phyloP scores from a whole-genome alignment of 2,113 vertebrate species.

The Edolisoma coerulescens region DNA sequence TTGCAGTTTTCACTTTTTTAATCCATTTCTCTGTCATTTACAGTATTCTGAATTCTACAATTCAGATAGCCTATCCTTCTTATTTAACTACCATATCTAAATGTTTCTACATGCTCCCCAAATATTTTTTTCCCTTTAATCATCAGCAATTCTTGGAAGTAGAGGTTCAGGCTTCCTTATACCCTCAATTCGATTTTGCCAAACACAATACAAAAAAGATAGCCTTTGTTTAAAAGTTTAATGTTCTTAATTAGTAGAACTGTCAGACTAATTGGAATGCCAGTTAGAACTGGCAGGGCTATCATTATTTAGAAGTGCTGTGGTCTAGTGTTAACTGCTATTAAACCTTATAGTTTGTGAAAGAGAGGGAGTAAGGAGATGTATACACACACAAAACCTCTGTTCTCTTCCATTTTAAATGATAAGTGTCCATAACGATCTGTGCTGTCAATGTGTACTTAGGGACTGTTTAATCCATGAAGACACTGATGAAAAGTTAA shows the following conservation, averaged over 20 bases:
- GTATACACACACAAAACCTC: constrained; percentile 12
- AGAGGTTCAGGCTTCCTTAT: not conserved
- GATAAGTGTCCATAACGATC: constrained; percentile 57
- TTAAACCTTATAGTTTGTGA: constrained; percentile 75
- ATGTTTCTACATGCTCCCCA: not conserved
- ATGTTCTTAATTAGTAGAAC: constrained; percentile 78
- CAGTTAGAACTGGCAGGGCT: constrained; percentile 78
- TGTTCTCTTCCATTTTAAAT: constrained; percentile 39
- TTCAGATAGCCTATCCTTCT: not conserved
- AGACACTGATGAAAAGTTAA: not conserved
- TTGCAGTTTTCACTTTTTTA: not conserved
- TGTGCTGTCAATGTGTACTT: not conserved
- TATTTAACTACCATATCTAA: not conserved
- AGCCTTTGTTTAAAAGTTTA: constrained; percentile 80
- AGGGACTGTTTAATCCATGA: not conserved
- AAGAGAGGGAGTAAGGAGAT: constrained; percentile 53
- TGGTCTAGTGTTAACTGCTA: constrained; percentile 74
- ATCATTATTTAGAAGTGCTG: constrained; percentile 74
- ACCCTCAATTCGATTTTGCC: constrained; percentile 66
- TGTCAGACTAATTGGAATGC: constrained; percentile 76
- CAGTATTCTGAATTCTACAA: not conserved
- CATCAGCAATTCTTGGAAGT: not conserved
- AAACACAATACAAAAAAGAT: constrained; percentile 68
- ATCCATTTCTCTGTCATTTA: not conserved
- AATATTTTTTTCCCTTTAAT: not conserved